Conservation (phyloP, 2,113 vertebrate genomes). For the Megaleporinus macrocephalus region DNA sequence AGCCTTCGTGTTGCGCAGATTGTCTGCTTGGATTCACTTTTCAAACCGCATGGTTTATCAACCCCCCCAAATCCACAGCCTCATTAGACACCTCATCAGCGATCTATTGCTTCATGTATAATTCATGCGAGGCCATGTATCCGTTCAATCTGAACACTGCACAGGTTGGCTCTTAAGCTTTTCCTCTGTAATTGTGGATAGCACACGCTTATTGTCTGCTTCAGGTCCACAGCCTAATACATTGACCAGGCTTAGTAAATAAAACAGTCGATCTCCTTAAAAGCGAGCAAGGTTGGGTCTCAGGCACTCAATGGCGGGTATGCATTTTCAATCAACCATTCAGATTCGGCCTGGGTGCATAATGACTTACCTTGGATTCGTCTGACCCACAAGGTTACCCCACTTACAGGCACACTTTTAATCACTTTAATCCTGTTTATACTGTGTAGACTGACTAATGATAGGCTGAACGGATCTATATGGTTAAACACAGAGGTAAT, state of each 20-base stretch:
- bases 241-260: conserved; percentile 47
- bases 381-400: conserved; percentile 64
- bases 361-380: conserved; percentile 67
- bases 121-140: conserved; percentile 65
- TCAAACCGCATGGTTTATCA: conserved; percentile 42
- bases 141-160: conserved; percentile 55
- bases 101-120: conserved; percentile 70
- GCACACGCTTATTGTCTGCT: conserved; percentile 54
- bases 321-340: conserved; percentile 72
- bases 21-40: conserved; percentile 39
- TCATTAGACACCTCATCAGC: conserved; percentile 77
- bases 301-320: conserved; percentile 53
- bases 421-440: conserved; percentile 62
- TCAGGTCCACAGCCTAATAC: conserved; percentile 43
- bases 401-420: conserved; percentile 65
- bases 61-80: conserved; percentile 39
- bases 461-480: conserved; percentile 31
- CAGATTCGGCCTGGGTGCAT: conserved; percentile 54
- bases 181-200: conserved; percentile 49
- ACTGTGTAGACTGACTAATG: conserved; percentile 41
- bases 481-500: conserved; percentile 7
- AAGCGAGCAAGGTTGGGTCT: conserved; percentile 37
- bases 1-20: conserved; percentile 43
- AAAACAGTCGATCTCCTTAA: conserved; percentile 31
- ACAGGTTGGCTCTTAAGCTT: conserved; percentile 60